Percentiles rank a stretch among this genome's conserved stretches.
Evolutionary conservation across 2,888 invertebrate species (phyloP).

Genomic region (Melieria omissa): DNA sequence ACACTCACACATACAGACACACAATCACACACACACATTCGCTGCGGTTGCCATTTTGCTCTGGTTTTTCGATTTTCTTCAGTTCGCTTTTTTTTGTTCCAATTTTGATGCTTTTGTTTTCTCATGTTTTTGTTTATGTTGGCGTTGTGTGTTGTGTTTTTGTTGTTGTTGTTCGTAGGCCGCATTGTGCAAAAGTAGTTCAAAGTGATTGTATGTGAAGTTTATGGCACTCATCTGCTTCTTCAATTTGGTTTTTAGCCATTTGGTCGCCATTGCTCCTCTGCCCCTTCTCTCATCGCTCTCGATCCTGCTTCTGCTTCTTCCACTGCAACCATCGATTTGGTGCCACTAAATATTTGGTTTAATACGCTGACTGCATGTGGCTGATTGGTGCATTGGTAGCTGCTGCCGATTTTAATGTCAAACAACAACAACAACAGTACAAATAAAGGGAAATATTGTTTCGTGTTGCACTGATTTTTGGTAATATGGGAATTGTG

Average conservation of each 20-base stretch:
- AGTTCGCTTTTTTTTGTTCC: background rate
- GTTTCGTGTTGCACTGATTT: background rate
- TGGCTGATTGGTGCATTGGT: background rate
- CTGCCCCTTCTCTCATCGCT: too few relatives aligned
- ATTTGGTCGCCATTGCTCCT: too few relatives aligned
- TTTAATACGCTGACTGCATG: too few relatives aligned
- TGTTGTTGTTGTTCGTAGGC: too few relatives aligned
- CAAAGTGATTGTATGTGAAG: constrained; percentile 16
- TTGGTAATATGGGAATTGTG: constrained; percentile 1
- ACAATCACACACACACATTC: too few relatives aligned
- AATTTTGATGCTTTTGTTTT: background rate
- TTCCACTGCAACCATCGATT: too few relatives aligned
- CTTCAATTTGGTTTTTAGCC: background rate
- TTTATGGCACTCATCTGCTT: constrained; percentile 17
- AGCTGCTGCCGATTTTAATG: background rate
- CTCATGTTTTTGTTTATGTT: constrained; percentile 1
- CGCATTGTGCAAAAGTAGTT: constrained; percentile 16
- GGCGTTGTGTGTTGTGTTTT: background rate
- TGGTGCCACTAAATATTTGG: too few relatives aligned
- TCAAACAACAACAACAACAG: background rate
- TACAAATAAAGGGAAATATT: background rate
- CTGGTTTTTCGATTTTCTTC: too few relatives aligned
- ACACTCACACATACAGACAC: too few relatives aligned
- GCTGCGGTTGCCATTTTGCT: too few relatives aligned
- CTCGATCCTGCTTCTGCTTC: too few relatives aligned